Percentiles rank a stretch among this genome's conserved stretches.
Evolutionary conservation across 2,113 vertebrate species (phyloP).

Genomic region (Trochalopteron elliotii): DNA sequence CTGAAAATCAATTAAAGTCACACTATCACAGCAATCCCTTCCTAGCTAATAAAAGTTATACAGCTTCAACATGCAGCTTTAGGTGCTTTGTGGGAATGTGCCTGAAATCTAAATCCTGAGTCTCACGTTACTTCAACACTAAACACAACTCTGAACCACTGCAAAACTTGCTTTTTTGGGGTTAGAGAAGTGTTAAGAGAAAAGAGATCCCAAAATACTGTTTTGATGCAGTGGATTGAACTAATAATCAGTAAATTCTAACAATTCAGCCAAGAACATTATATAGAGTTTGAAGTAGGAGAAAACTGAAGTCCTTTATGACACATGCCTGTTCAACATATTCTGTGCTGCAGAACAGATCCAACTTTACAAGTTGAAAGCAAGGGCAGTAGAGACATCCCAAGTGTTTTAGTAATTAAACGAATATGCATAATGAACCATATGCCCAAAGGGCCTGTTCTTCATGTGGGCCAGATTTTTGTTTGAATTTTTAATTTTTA

Average conservation of each 20-base stretch:
- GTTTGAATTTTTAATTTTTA: constrained; percentile 89
- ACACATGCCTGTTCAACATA: constrained; percentile 67
- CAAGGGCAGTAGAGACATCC: constrained; percentile 81
- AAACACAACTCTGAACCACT: constrained; percentile 2
- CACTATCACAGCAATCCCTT: constrained; percentile 56
- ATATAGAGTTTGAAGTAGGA: not conserved
- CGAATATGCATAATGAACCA: constrained; percentile 88
- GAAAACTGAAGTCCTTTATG: constrained; percentile 58
- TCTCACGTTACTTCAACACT: constrained; percentile 17
- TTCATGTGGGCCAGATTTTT: constrained; percentile 85
- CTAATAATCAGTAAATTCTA: constrained; percentile 74
- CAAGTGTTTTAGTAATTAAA: constrained; percentile 88
- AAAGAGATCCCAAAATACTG: not conserved
- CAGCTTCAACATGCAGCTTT: constrained; percentile 26
- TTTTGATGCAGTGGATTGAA: constrained; percentile 67
- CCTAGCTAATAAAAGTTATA: constrained; percentile 69
- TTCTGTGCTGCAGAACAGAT: constrained; percentile 68
- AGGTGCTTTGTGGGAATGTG: constrained; percentile 41
- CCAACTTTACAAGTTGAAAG: constrained; percentile 83
- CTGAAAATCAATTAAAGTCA: constrained; percentile 77
- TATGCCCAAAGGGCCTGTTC: constrained; percentile 85
- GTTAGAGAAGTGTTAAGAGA: constrained; percentile 14
- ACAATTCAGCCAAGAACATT: constrained; percentile 68
- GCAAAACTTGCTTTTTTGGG: constrained; percentile 61
- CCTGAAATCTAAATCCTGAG: constrained; percentile 59